These are phyloP conservation scores for Marasmarcha lunaedactyla DNA, from an alignment of 2,888 invertebrate species.

Conservation along the genomic window DNA sequence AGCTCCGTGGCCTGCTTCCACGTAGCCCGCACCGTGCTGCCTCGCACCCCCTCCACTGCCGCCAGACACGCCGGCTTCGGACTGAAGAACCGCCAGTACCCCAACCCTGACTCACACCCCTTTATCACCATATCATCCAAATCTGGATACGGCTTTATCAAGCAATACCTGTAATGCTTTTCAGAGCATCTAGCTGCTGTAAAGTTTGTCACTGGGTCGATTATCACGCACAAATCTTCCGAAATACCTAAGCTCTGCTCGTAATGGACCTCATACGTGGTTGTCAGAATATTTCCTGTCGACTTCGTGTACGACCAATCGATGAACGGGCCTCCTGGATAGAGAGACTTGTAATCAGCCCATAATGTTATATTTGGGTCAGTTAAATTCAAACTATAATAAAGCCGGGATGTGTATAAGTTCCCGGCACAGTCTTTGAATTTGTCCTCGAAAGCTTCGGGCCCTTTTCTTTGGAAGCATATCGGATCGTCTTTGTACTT, in stretches of 20 bases:
- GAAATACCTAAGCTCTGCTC: slow-evolving; percentile 24
- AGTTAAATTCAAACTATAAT: slow-evolving; percentile 30
- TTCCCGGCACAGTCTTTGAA: slow-evolving; percentile 50
- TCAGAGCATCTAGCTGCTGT: slow-evolving; percentile 42
- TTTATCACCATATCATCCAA: slow-evolving; percentile 22
- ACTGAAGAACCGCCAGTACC: slow-evolving; percentile 34
- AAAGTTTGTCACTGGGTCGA: slow-evolving; percentile 34
- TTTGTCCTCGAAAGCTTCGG: slow-evolving; percentile 41
- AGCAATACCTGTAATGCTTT: slow-evolving; percentile 45
- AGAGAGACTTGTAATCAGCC: slow-evolving; percentile 50
- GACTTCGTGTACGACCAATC: slow-evolving; percentile 42
- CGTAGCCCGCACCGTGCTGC: slow-evolving; percentile 41
- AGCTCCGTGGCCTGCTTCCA: slow-evolving; percentile 42
- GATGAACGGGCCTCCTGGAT: slow-evolving; percentile 51
- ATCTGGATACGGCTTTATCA: slow-evolving; percentile 37
- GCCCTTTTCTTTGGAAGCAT: slow-evolving; percentile 47
- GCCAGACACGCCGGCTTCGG: slow-evolving; percentile 44
- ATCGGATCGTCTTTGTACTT: slow-evolving; percentile 23
- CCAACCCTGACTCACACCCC: slow-evolving; percentile 29
- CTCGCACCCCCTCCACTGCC: slow-evolving; percentile 27
- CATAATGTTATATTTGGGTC: slow-evolving; percentile 35
- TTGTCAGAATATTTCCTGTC: slow-evolving; percentile 29
- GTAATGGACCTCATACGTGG: slow-evolving; percentile 29
- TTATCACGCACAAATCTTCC: slow-evolving; percentile 41
- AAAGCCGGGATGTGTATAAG: slow-evolving; percentile 34